Evolutionary conservation across 2,888 invertebrate genomes (phyloP), one percentile per base, ranked within the genome.

Genomic region (Bedellia somnulentella): DNA sequence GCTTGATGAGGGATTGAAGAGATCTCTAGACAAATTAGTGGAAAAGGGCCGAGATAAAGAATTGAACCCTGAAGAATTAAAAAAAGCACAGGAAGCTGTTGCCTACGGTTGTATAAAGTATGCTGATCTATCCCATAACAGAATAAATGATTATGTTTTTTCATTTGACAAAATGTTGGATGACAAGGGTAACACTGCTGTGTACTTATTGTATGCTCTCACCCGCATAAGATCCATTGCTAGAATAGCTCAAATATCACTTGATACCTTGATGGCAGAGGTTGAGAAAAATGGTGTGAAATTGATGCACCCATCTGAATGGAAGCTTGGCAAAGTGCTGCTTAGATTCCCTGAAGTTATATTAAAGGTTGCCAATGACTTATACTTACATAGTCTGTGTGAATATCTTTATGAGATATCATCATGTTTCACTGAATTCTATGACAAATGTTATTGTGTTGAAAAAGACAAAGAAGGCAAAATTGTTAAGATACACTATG

Each of bases 121-220:
- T 61, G 89, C 98, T 3, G 99, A 99, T 77, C 79, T 99, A 27
- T 90, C 89, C 9, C 95, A 97, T 50, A 95, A 95, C 57, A 82
- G 96, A 36, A 84, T 83, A 33, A 89, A 91, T 55, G 98, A 98
- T 53, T 99, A 99, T 55, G 84, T 98, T 2, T 99, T 99, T 68
- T 97, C 96, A 1, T 99, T 97, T 64, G 96, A 99, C 52, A 94
- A 94, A 79, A 99, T 99, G 99, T 78, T 99, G 38, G 97, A 99
- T 52, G 98, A 99, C 57, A 89, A 91, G 56, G 99, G 99, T 6
- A 99, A 99, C 57, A 99, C 99, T 1, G 99, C 99, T 0, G 97
- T 96, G 0, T 99, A 99, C 56, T 75, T 99, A 30, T 67, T 99
- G 5, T 99, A 99, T 61, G 93, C 95, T 0, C 84, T 91, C 43